phyloP scores from a whole-genome alignment of 2,113 vertebrate species.

The Otus sunia region DNA sequence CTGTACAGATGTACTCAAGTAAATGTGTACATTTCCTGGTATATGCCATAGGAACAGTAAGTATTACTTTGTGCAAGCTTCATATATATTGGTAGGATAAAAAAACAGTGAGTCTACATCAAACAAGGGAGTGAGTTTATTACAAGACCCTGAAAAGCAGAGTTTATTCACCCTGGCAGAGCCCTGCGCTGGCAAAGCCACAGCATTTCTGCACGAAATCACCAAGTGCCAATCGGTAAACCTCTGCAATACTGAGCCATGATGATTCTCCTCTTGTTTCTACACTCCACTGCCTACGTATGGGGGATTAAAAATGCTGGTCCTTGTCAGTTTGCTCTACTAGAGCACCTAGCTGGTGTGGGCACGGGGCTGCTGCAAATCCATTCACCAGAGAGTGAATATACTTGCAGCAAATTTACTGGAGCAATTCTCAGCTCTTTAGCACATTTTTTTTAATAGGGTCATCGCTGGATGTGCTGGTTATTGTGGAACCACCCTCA shows the following conservation, averaged over 20 bases:
- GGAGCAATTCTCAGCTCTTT: not conserved
- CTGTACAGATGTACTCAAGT: not conserved
- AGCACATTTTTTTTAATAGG: not conserved
- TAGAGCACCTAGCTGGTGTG: not conserved
- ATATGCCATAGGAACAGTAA: not conserved
- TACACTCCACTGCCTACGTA: not conserved
- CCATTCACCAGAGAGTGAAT: not conserved
- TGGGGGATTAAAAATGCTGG: not conserved
- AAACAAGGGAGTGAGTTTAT: not conserved
- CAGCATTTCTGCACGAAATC: not conserved
- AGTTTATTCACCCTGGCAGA: not conserved
- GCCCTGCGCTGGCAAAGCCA: not conserved
- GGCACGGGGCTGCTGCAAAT: not conserved
- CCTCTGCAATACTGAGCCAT: not conserved
- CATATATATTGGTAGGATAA: not conserved
- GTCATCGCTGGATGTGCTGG: not conserved
- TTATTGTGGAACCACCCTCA: not conserved
- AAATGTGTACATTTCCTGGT: not conserved
- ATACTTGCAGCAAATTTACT: not conserved
- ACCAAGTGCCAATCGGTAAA: accelerated
- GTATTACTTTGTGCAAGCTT: not conserved
- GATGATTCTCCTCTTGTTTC: not conserved
- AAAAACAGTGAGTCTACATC: not conserved
- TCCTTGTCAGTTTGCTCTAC: not conserved
- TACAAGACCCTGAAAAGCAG: not conserved